phyloP scores from a whole-genome alignment of 2,797 vertebrate genomes.

The Hydrophis major region DNA sequence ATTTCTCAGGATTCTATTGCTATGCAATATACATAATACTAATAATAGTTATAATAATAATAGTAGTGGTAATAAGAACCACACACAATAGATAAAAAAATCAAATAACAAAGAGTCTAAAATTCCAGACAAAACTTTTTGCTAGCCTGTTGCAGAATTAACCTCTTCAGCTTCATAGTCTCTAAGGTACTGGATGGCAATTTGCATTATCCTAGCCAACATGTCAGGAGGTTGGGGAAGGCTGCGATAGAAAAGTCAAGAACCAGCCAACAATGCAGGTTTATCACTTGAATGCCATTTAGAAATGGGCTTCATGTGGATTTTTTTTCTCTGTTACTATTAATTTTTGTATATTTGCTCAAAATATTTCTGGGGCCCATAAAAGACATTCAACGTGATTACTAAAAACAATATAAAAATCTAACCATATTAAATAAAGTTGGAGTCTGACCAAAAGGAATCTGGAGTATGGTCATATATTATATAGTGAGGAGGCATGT shows the following conservation, averaged over 20 bases:
- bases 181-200: neutral
- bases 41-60: neutral
- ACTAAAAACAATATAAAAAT: neutral
- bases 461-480: neutral
- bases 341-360: neutral
- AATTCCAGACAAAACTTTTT: neutral
- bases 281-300: neutral
- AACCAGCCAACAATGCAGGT: neutral
- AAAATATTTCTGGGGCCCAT: neutral
- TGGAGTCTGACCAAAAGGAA: neutral
- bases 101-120: neutral
- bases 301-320: neutral
- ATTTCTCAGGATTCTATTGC: neutral
- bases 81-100: neutral
- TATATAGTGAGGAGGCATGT: neutral
- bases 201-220: neutral
- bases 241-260: neutral
- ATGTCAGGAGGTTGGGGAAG: neutral
- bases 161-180: neutral
- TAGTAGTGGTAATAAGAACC: neutral
- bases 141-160: fast-evolving
- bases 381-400: neutral
- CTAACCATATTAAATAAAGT: neutral
- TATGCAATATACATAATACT: fast-evolving
- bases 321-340: neutral